phyloP scores from a whole-genome alignment of 1,140 invertebrate species.

The Akabosia matsudoensis region DNA sequence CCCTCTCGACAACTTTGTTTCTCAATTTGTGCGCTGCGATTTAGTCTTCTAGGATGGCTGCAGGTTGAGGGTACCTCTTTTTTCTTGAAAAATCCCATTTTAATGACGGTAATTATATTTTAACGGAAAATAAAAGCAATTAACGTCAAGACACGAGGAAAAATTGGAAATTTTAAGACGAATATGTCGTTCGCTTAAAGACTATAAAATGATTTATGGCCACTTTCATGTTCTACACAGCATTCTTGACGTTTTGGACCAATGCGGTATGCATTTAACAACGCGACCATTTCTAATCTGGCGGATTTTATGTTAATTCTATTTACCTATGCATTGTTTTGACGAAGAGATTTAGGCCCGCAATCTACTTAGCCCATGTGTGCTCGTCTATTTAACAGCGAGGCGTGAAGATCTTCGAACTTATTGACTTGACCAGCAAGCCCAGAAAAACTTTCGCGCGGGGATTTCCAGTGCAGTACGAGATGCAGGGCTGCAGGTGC shows the following conservation, averaged over 20 bases:
- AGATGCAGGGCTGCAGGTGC: no score
- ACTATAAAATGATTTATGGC: neutral
- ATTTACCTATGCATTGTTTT: no score
- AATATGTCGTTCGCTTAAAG: neutral
- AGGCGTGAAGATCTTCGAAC: no score
- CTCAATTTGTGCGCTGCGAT: no score
- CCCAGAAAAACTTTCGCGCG: no score
- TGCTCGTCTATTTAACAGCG: no score
- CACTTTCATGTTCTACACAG: neutral
- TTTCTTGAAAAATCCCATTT: constrained; percentile 21
- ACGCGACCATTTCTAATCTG: neutral
- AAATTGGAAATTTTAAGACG: neutral
- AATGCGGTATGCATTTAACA: neutral
- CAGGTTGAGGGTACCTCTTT: no score
- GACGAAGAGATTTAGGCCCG: no score
- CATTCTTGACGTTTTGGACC: neutral
- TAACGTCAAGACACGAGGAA: neutral
- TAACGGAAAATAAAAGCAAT: constrained; percentile 21
- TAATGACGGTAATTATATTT: constrained; percentile 21
- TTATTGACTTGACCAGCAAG: no score
- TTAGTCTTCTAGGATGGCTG: no score
- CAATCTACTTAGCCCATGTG: no score
- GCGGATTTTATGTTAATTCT: neutral
- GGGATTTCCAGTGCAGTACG: no score
- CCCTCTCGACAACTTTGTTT: neutral